Conservation (phyloP, 2,888 invertebrate genomes). For the Heliconius ethilla region DNA sequence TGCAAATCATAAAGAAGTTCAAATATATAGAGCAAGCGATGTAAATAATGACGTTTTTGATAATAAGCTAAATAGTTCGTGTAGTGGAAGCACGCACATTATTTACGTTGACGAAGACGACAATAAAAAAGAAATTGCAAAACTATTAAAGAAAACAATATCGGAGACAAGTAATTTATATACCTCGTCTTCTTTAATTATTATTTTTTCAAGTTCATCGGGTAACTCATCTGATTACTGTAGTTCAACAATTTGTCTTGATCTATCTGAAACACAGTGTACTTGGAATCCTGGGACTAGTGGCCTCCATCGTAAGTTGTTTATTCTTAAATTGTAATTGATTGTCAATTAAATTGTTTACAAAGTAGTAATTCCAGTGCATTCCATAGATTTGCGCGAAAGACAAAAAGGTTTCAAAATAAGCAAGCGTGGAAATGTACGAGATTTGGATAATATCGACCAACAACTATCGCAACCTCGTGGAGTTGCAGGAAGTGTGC, state of each 20-base stretch:
- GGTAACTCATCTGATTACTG: slow-evolving; percentile 48
- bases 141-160: slow-evolving; percentile 1
- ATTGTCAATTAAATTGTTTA: not conserved
- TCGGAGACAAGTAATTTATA: slow-evolving; percentile 16
- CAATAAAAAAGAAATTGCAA: not conserved
- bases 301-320: slow-evolving; percentile 45
- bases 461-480: not conserved
- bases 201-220: slow-evolving; percentile 54
- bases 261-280: slow-evolving; percentile 49
- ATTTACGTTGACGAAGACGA: not conserved
- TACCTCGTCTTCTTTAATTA: slow-evolving; percentile 54
- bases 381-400: slow-evolving; percentile 25
- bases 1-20: slow-evolving; percentile 2
- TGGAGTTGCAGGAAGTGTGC: not conserved
- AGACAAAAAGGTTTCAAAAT: slow-evolving; percentile 33
- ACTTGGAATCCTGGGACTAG: slow-evolving; percentile 42
- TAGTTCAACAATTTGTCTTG: slow-evolving; percentile 53
- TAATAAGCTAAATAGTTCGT: not conserved
- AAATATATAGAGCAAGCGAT: slow-evolving; percentile 19
- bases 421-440: slow-evolving; percentile 8
- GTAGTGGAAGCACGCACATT: not conserved
- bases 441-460: not conserved
- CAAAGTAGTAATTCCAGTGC: slow-evolving; percentile 6
- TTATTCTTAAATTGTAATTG: not conserved
- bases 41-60: not conserved